These are phyloP conservation scores for Hyposmocoma kahamanoa DNA, from an alignment of 1,140 invertebrate genomes.

Conservation along the genomic window DNA sequence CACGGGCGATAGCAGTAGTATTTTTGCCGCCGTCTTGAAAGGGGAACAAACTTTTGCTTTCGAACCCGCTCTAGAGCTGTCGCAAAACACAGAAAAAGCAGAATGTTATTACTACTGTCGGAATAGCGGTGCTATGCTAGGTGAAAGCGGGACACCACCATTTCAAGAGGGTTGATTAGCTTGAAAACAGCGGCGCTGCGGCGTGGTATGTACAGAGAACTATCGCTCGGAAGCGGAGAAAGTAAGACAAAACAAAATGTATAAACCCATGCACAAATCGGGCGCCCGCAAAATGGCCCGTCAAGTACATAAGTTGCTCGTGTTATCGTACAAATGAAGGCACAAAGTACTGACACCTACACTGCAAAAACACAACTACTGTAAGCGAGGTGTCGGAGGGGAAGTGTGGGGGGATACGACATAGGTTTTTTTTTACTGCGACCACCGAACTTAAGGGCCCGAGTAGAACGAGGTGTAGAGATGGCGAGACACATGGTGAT, in stretches of 20 bases:
- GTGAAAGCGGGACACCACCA: conserved; percentile 43
- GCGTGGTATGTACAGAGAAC: conserved; percentile 22
- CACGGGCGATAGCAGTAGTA: conserved; percentile 79
- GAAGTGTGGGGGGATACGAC: conserved; percentile 27
- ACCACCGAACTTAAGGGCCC: conserved; percentile 37
- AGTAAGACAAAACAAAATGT: conserved; percentile 22
- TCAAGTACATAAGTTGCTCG: conserved; percentile 11
- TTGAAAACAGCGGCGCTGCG: conserved; percentile 39
- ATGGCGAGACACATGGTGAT: conserved; percentile 6
- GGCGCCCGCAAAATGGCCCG: conserved; percentile 39
- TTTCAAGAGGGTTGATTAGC: conserved; percentile 73
- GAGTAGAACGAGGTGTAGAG: not conserved
- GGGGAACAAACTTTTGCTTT: conserved; percentile 78
- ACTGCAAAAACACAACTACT: conserved; percentile 43
- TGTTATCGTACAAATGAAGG: conserved; percentile 21
- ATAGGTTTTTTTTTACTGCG: conserved; percentile 55
- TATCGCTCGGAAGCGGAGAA: conserved; percentile 32
- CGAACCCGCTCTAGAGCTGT: conserved; percentile 73
- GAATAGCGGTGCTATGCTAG: conserved; percentile 23
- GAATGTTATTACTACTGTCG: conserved; percentile 39
- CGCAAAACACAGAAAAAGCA: conserved; percentile 70
- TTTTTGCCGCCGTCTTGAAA: conserved; percentile 80
- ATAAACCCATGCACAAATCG: conserved; percentile 60
- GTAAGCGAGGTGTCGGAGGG: conserved; percentile 19
- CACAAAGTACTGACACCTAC: conserved; percentile 28